phyloP scores from a whole-genome alignment of 53 echinoderm and acorn worm genomes.

The Henricia sp. region DNA sequence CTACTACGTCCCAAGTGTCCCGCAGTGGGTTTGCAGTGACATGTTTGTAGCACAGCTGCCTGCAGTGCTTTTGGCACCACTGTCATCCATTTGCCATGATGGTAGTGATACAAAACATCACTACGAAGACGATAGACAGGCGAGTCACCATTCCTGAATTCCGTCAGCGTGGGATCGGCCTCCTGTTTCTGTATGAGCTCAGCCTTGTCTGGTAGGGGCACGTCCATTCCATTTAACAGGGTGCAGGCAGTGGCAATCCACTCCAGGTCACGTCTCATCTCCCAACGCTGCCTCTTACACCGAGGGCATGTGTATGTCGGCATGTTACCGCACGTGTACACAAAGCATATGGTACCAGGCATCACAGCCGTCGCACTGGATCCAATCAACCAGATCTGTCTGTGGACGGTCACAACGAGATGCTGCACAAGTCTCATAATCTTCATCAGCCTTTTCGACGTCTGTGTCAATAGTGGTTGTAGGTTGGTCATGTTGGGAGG shows the following conservation, averaged over 20 bases:
- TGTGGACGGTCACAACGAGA: not conserved
- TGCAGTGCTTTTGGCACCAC: constrained; percentile 1
- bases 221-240: not conserved
- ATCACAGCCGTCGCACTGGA: constrained; percentile 6
- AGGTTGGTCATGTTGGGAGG: not conserved
- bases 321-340: not conserved
- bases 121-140: not conserved
- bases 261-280: not conserved
- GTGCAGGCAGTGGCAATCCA: not conserved
- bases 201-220: too few species aligned
- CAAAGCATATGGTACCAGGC: not conserved
- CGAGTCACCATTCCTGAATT: not conserved
- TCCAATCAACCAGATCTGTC: constrained; percentile 24
- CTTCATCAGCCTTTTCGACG: not conserved
- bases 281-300: not conserved
- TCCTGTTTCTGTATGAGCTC: not conserved
- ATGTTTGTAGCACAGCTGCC: constrained; percentile 22
- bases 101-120: not conserved
- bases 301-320: not conserved
- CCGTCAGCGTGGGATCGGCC: not conserved
- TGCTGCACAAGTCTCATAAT: not conserved
- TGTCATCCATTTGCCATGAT: not conserved
- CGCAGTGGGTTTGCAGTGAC: constrained; percentile 50
- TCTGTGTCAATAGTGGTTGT: not conserved
- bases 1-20: constrained; percentile 68